Evolutionary conservation across 2,113 vertebrate species (phyloP).

Genomic region (Ameiurus melas): DNA sequence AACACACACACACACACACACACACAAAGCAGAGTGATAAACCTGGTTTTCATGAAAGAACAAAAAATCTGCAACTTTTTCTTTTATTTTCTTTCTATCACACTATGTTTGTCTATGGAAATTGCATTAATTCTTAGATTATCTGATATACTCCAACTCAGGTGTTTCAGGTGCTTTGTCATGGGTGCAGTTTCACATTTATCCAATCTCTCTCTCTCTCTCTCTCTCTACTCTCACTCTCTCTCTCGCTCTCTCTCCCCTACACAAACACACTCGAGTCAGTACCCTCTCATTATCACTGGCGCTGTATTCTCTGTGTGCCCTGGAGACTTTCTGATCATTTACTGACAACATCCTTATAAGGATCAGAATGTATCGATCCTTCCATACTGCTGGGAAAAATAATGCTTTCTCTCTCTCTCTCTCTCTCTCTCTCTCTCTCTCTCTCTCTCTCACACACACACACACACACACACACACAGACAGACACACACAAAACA

Average conservation of each 20-base stretch:
- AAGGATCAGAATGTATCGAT: constrained; percentile 52
- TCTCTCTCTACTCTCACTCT: constrained; percentile 10
- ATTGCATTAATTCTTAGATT: not conserved
- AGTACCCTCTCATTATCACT: constrained; percentile 39
- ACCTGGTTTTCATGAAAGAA: not conserved
- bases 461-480: constrained; percentile 32
- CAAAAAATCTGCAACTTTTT: not conserved
- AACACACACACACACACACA: too few species aligned
- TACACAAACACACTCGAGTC: constrained; percentile 11
- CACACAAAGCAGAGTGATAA: not conserved
- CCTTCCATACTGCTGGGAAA: constrained; percentile 49
- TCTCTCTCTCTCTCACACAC: constrained; percentile 3
- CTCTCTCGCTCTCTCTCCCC: not conserved
- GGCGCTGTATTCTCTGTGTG: constrained; percentile 42
- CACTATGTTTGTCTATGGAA: not conserved
- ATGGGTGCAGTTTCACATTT: not conserved
- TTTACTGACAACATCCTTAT: constrained; percentile 59
- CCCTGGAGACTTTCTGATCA: constrained; percentile 49
- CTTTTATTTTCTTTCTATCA: not conserved
- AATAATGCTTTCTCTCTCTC: constrained; percentile 27
- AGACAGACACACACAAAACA: constrained; percentile 26
- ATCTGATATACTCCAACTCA: not conserved
- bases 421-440: not conserved
- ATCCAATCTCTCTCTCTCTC: constrained; percentile 7
- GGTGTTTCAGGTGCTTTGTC: constrained; percentile 19